Conservation (phyloP, 2,888 invertebrate species). For the Apantesis nais region DNA sequence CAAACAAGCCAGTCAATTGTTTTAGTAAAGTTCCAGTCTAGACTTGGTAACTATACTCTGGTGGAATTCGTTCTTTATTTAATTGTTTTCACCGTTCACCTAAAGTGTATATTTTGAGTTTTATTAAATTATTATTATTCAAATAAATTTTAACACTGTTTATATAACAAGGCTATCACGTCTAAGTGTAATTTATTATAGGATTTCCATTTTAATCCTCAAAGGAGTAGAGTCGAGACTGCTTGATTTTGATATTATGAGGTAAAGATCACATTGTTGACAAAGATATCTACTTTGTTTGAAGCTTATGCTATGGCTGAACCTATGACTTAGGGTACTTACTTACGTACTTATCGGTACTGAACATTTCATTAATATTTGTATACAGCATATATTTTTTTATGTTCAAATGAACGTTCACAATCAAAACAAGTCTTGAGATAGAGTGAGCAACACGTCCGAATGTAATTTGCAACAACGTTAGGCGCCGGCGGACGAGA, state of each 20-base stretch:
- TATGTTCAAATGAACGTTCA: slow-evolving; percentile 23
- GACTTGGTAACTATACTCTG: no score
- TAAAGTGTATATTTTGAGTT: neutral
- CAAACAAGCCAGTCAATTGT: no score
- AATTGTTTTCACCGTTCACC: no score
- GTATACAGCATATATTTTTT: no score
- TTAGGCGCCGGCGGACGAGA: slow-evolving; percentile 49
- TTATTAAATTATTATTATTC: neutral
- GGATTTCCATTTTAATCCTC: neutral
- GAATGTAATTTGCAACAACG: slow-evolving; percentile 51
- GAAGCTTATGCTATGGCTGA: no score
- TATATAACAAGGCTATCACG: neutral
- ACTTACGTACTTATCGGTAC: no score
- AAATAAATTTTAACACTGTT: neutral
- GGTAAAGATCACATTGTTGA: neutral
- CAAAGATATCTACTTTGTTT: neutral
- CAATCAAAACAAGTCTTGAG: slow-evolving; percentile 35
- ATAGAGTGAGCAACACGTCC: slow-evolving; percentile 45
- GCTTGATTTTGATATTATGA: neutral
- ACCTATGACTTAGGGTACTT: no score
- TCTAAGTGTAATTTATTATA: neutral
- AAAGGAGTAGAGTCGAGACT: neutral
- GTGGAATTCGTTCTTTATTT: no score
- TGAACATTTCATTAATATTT: no score
- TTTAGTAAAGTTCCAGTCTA: no score